Base-by-base conservation (phyloP, 1,140 invertebrate species). In the Melanaphis sacchari region DNA sequence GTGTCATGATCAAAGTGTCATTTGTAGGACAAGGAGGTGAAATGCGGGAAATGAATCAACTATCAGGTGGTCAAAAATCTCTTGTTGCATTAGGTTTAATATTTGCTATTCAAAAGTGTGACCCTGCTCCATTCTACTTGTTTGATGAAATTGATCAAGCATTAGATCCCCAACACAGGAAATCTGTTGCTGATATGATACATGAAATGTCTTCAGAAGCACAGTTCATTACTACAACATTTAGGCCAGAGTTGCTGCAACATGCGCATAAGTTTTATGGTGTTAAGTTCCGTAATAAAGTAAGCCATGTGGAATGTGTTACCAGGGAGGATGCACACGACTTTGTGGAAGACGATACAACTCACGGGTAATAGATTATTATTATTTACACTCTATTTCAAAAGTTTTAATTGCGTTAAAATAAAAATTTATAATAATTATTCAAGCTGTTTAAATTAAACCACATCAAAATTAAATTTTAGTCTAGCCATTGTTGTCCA, bases 71-170 rank as follows among this genome's bases (percentile, higher is more conserved):
- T 11, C 99, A 99, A 95, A 99, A 99, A 95, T 99, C 99, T 40
- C 96, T 99, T 0, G 99, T 99, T 0, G 99, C 99, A 24, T 95
- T 99, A n/a, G 99, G 98, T 0, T 95, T 99, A 11, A 99, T 99
- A 94, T 99, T 99, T 96, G 99, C 99, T 88, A 99, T 99, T 95
- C 99, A 99, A 96, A 99, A 99, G 95, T 99, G 99, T 96, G 99
- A 99, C 96, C 99, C 99, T 1, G 99, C 99, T 2, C 99, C 99
- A 0, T 99, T 99, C 96, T 99, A 99, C 95, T 96, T 99, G 24
- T 99, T 99, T 96, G 99, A 99, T 96, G 99, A 99, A 96, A 99
- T 99, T 94, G 99, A 99, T 96, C 98, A 99, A 96, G 98, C 99
- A 24, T 95, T 99, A 66, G 99, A 99, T 96, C 97, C 99, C 0